Conservation (phyloP, 2,113 vertebrate species). For the Hydrolagus affinis region DNA sequence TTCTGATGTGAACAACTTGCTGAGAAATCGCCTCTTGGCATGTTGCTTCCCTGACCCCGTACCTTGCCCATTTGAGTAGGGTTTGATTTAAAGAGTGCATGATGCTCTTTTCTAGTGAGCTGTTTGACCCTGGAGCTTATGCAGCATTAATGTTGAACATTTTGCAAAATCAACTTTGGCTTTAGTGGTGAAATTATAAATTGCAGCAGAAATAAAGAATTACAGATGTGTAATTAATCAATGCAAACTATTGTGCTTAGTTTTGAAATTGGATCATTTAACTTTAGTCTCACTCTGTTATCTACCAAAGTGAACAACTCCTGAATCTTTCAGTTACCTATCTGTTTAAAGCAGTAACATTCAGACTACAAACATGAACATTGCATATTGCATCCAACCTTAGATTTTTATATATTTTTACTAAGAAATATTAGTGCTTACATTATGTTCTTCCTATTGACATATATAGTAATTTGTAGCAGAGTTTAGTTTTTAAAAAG, state of each 20-base stretch:
- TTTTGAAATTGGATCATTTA: constrained; percentile 1
- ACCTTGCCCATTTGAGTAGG: constrained; percentile 39
- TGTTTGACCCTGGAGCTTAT: constrained; percentile 22
- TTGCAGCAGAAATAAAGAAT: not conserved
- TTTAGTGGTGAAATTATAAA: constrained; percentile 1
- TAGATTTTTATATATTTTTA: too few species aligned
- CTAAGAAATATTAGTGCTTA: too few species aligned
- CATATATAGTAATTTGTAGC: too few species aligned
- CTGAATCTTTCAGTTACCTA: not conserved
- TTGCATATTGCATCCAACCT: too few species aligned
- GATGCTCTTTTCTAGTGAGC: constrained; percentile 50
- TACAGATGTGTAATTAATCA: not conserved
- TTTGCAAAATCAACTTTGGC: not conserved
- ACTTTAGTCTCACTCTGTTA: constrained; percentile 12
- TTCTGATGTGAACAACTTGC: constrained; percentile 52
- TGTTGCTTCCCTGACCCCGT: constrained; percentile 37
- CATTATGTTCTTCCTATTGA: too few species aligned
- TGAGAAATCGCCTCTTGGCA: constrained; percentile 51
- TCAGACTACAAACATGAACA: not conserved
- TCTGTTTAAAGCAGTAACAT: not conserved
- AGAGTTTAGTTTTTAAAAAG: too few species aligned
- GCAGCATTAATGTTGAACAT: constrained; percentile 8
- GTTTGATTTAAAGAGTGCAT: constrained; percentile 45
- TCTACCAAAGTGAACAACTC: constrained; percentile 10
- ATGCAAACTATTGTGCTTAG: constrained; percentile 3